Conservation (phyloP, 2,888 invertebrate species). For the Congeria kusceri region DNA sequence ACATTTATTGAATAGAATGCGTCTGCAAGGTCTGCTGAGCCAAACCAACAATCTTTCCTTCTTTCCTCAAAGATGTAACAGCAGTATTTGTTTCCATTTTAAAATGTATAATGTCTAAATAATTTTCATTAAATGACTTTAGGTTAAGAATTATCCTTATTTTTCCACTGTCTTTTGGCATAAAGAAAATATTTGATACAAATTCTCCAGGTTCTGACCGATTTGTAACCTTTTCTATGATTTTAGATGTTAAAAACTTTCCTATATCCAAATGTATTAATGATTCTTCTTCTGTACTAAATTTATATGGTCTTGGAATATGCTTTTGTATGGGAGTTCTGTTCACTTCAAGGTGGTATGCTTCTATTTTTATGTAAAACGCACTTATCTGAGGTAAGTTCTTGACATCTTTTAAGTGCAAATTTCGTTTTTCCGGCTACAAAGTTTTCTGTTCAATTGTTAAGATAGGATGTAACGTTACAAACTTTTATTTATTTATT, state of each 20-base stretch:
- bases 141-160: conserved; percentile 5
- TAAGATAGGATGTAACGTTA: not conserved
- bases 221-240: conserved; percentile 8
- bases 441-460: conserved; percentile 19
- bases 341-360: conserved; percentile 14
- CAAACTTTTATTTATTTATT: too few relatives aligned
- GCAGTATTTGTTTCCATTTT: conserved; percentile 32
- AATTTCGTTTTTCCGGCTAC: conserved; percentile 20
- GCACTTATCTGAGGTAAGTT: conserved; percentile 15
- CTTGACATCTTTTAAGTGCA: not conserved
- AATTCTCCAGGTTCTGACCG: not conserved
- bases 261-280: conserved; percentile 10
- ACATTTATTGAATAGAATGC: conserved; percentile 28
- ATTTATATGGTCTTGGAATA: conserved; percentile 9
- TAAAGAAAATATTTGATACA: conserved; percentile 19
- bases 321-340: conserved; percentile 1
- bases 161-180: conserved; percentile 2
- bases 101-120: conserved; percentile 17
- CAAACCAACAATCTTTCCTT: conserved; percentile 26
- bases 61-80: conserved; percentile 7
- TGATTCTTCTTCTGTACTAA: conserved; percentile 10
- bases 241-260: conserved; percentile 1
- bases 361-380: conserved; percentile 8
- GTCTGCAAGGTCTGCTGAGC: conserved; percentile 16
- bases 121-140: conserved; percentile 7